Evolutionary conservation across 2,113 vertebrate species (phyloP), one percentile per base, ranked within the genome.

Genomic region (Varanus salvator): DNA sequence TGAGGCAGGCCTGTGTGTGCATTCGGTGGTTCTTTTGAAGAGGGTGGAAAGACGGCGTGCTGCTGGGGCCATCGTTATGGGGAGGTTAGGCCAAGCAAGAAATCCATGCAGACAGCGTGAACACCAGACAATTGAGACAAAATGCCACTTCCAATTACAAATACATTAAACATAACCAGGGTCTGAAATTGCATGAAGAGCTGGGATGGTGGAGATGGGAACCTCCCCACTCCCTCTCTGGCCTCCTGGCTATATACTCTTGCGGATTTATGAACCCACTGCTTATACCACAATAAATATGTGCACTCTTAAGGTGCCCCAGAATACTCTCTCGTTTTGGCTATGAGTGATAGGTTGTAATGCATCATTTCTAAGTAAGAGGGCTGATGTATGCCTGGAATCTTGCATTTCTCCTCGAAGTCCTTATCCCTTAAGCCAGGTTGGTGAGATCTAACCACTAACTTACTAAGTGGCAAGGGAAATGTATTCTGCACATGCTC

Each of bases 31-130:
- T 95, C 76, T 60, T 91, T 84, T 68, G 88, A 78, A 81, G 50
- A 54, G 3, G 75, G 89, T 71, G 1, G 87, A 88, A 2, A 86
- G 74, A 17, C 76, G 85, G 38, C 75, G 86, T 87, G 82, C 87
- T 84, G 85, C 87, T 80, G 86, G 86, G 93, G n/a, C 88, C 77
- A n/a, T 93, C 92, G 91, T 92, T 89, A 66, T 66, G 50, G 89
- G 90, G 91, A 92, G 81, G 76, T 78, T 80, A 29, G 57, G 85
- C 87, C 78, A 89, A 77, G 66, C 88, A 93, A 95, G 81, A 93
- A 57, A 80, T 81, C 48, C 75, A 92, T 69, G 64, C 15, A 88
- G 85, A 88, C 57, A 92, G 92, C 71, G 89, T 69, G 82, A 95
- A 76, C 87, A 88, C 23, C 54, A 88, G 72, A 88, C 87, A 83